Base-by-base conservation (phyloP, 2,888 invertebrate species). In the Epinotia brunnichana region DNA sequence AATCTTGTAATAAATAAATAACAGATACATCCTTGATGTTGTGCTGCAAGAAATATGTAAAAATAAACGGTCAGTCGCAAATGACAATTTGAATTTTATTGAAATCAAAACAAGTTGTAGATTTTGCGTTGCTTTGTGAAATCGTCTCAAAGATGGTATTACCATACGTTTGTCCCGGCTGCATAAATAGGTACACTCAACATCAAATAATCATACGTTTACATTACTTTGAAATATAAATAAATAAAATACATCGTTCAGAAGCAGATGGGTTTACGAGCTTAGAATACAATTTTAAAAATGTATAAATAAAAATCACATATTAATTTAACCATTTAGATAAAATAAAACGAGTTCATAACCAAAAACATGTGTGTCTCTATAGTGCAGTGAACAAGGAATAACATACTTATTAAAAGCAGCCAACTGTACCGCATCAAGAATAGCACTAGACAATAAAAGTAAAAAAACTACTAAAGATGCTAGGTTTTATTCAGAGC, bases 401-500 rank as follows among this genome's bases (percentile, higher is more conserved):
- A 48, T n/a, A 48, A 48, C n/a, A 48, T 48, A 48, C 15, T n/a
- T 21, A 11, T 7, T 13, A 2, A 53, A 67, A 61, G 39, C 53
- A 24, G 15, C 66, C 57, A 73, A 70, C 73, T 73, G 63, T 70
- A 70, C 64, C 64, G 64, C 63, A 69, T 76, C 54, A 21, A 53
- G 64, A 68, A 63, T 63, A 69, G 21, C 69, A 69, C 61, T 57
- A 73, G 29, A 51, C 62, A 48, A 63, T 63, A 73, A 69, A 76
- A 76, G 75, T 62, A 53, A 63, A 69, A 73, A 69, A 76, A 76
- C 75, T 62, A 53, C 75, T 39, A 79, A 70, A 76, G 81, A 51
- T 79, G 85, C 85, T 87, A 87, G 84, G 82, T 80, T 89, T 90
- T 91, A 92, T 92, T 91, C 82, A 91, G 87, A 88, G 85, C 70